Conservation (phyloP, 1,140 invertebrate genomes). For the Pogonus chalceus region DNA sequence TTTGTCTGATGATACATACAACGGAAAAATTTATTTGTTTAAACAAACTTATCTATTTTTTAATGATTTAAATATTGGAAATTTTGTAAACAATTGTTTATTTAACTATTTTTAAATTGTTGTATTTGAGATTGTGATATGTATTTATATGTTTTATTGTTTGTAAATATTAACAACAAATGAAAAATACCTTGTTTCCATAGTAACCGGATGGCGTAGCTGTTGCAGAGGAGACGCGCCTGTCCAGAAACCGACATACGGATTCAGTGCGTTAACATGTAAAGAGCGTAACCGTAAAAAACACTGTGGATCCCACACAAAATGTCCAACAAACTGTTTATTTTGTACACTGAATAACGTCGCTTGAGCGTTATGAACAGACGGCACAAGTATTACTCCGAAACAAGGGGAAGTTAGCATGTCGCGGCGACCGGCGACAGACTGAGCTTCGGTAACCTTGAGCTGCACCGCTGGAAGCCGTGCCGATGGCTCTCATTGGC, state of each 20-base stretch:
- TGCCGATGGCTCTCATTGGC: background rate
- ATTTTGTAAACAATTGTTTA: too few species aligned
- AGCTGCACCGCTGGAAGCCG: background rate
- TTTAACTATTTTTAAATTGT: too few species aligned
- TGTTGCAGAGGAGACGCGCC: slow-evolving; percentile 2
- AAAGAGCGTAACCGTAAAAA: slow-evolving; percentile 20
- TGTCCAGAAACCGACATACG: slow-evolving; percentile 30
- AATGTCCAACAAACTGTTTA: slow-evolving; percentile 22
- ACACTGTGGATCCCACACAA: slow-evolving; percentile 27
- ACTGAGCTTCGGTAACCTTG: background rate
- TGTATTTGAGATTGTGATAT: too few species aligned
- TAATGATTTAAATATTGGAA: too few species aligned
- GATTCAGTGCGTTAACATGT: slow-evolving; percentile 24
- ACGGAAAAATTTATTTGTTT: too few species aligned
- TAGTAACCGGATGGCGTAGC: slow-evolving; percentile 17
- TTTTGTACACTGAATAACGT: slow-evolving; percentile 5
- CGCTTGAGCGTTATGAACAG: background rate
- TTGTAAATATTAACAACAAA: background rate
- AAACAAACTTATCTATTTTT: too few species aligned
- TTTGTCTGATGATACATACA: too few species aligned
- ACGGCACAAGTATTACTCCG: slow-evolving; percentile 1
- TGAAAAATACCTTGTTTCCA: slow-evolving; percentile 25
- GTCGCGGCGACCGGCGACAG: background rate
- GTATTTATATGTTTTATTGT: too few species aligned
- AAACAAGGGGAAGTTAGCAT: slow-evolving; percentile 8